phyloP scores from a whole-genome alignment of 2,113 vertebrate species.

The Thamnophis sirtalis region DNA sequence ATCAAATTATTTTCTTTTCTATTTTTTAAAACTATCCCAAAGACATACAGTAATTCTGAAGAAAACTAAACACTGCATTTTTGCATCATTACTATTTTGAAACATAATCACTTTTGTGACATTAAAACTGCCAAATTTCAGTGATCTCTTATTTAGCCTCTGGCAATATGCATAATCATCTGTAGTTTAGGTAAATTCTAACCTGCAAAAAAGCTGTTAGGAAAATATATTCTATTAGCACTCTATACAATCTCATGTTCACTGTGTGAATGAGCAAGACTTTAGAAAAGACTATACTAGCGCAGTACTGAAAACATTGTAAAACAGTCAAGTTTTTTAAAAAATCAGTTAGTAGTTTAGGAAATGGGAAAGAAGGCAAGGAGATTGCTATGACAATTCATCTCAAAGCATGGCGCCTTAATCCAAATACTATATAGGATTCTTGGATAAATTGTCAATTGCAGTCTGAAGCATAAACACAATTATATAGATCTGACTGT shows the following conservation, averaged over 20 bases:
- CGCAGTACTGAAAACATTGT: neutral
- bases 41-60: neutral
- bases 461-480: neutral
- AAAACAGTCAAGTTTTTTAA: slow-evolving; percentile 4
- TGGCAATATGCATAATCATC: slow-evolving; percentile 7
- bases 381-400: neutral
- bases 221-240: slow-evolving; percentile 41
- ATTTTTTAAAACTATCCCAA: neutral
- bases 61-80: neutral
- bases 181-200: slow-evolving; percentile 25
- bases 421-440: neutral
- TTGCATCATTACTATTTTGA: neutral
- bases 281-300: slow-evolving; percentile 22
- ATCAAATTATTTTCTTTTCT: neutral
- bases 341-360: neutral
- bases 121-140: neutral
- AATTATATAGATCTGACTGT: slow-evolving; percentile 11
- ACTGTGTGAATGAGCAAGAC: slow-evolving; percentile 24
- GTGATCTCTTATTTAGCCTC: slow-evolving; percentile 8
- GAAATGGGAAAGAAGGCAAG: neutral
- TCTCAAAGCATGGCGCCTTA: neutral
- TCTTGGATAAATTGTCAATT: neutral
- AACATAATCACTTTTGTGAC: neutral
- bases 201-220: slow-evolving; percentile 56
- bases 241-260: slow-evolving; percentile 33